Base-by-base conservation (phyloP, 2,888 invertebrate species). In the Tachystola acroxantha region DNA sequence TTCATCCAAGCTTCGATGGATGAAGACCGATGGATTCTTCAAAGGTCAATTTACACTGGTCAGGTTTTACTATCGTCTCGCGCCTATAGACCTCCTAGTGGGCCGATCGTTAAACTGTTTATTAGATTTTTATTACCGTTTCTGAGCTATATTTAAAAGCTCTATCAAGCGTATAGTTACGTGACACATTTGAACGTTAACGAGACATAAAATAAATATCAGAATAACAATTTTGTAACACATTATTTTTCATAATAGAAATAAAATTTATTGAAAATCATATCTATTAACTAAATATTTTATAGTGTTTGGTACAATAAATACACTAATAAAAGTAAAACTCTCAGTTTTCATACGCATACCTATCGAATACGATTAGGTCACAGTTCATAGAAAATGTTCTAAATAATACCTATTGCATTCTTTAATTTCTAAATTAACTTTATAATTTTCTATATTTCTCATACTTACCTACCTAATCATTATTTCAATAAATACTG, bases 71-170 rank as follows among this genome's bases (percentile, higher is more conserved):
- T 64, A 63, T 60, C 58, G 53, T 41, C 53, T 53, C 50, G 57
- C 54, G 55, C 63, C 67, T 65, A 53, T 40, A 50, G 73, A 75
- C 76, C 76, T 71, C 74, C 73, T 73, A 70, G 65, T 62, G 67
- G 71, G 71, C 64, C 64, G 72, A 66, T 71, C 68, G 76, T 75
- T 76, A 77, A 63, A 72, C 64, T 62, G 65, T 76, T 73, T 77
- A 75, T 75, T 65, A 70, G 71, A 66, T 70, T 77, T 78, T 77
- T 74, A 77, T 71, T 72, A 64, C 58, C 57, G 58, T 63, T 65
- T 67, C 64, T 70, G 66, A 71, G 71, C 66, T 72, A 63, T 67
- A 71, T 71, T 68, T 64, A 67, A 71, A 63, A 59, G 53, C 46
- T 53, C 53, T 59, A 66, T 69, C 64, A 58, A 57, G 55, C 61